phyloP scores from a whole-genome alignment of 2,888 invertebrate species.

The Acanthopleura granulata region DNA sequence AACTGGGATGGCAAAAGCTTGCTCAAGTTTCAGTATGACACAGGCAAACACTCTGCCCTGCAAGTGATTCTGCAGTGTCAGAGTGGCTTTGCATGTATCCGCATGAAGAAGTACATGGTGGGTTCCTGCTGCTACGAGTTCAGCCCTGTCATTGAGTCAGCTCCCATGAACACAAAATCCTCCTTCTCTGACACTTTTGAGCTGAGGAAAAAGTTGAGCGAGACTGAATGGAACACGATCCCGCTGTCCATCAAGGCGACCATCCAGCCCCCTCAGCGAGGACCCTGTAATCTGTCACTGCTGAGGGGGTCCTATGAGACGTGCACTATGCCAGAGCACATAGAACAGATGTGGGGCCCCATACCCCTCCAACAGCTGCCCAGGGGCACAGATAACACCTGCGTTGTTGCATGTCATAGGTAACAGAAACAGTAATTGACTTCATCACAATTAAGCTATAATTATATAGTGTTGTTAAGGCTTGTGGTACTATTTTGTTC shows the following conservation, averaged over 20 bases:
- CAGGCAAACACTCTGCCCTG: constrained; percentile 62
- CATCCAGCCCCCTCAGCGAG: constrained; percentile 48
- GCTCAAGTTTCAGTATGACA: constrained; percentile 64
- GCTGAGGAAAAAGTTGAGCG: constrained; percentile 51
- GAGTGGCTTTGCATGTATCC: constrained; percentile 65
- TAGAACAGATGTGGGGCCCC: constrained; percentile 67
- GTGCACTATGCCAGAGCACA: constrained; percentile 65
- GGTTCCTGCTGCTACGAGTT: constrained; percentile 58
- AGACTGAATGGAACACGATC: constrained; percentile 55
- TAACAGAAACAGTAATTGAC: constrained; percentile 34
- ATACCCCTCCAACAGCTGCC: constrained; percentile 62
- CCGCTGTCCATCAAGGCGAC: constrained; percentile 33
- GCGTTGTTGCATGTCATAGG: constrained; percentile 67
- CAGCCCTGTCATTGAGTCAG: constrained; percentile 45
- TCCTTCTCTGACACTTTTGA: constrained; percentile 12
- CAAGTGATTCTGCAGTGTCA: constrained; percentile 58
- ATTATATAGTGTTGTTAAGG: not conserved
- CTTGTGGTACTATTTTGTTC: no score
- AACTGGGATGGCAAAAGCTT: constrained; percentile 63
- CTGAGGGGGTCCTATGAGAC: constrained; percentile 41
- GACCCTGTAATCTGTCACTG: constrained; percentile 48
- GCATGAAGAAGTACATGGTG: constrained; percentile 56
- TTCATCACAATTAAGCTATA: not conserved
- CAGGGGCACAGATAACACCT: constrained; percentile 59
- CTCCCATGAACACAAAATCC: constrained; percentile 35